Conservation (phyloP, 2,888 invertebrate genomes). For the Alviniconcha strummeri region DNA sequence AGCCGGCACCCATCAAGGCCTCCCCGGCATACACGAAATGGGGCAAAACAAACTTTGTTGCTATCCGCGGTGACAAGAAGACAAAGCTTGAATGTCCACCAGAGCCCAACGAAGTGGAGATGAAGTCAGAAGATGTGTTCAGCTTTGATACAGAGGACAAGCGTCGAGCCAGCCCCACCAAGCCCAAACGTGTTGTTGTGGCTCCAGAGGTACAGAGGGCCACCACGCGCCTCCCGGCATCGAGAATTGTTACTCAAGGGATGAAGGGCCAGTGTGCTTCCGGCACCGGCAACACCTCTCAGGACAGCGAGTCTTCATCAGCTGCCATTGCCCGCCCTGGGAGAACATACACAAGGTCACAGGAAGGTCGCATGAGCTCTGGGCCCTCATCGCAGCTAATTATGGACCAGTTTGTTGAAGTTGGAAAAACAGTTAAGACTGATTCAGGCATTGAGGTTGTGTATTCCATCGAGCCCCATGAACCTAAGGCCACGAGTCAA, state of each 20-base stretch:
- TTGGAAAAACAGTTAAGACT: conserved; percentile 32
- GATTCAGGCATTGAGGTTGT: conserved; percentile 29
- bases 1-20: conserved; percentile 43
- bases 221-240: conserved; percentile 38
- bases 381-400: conserved; percentile 22
- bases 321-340: conserved; percentile 25
- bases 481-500: background rate
- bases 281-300: too few species aligned
- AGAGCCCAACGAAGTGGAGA: conserved; percentile 28
- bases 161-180: conserved; percentile 46
- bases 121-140: conserved; percentile 56
- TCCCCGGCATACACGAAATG: conserved; percentile 58
- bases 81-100: conserved; percentile 41
- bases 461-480: conserved; percentile 23
- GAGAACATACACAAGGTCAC: conserved; percentile 23
- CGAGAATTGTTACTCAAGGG: conserved; percentile 38
- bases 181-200: conserved; percentile 37
- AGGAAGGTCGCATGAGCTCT: conserved; percentile 19
- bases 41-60: conserved; percentile 65
- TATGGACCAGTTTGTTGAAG: conserved; percentile 38
- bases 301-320: background rate
- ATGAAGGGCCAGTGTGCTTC: background rate
- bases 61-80: conserved; percentile 53
- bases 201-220: conserved; percentile 24
- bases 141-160: conserved; percentile 63